Evolutionary conservation across 2,797 vertebrate genomes (phyloP), one percentile per base, ranked within the genome.

Genomic region (Malacoctenus gilli): DNA sequence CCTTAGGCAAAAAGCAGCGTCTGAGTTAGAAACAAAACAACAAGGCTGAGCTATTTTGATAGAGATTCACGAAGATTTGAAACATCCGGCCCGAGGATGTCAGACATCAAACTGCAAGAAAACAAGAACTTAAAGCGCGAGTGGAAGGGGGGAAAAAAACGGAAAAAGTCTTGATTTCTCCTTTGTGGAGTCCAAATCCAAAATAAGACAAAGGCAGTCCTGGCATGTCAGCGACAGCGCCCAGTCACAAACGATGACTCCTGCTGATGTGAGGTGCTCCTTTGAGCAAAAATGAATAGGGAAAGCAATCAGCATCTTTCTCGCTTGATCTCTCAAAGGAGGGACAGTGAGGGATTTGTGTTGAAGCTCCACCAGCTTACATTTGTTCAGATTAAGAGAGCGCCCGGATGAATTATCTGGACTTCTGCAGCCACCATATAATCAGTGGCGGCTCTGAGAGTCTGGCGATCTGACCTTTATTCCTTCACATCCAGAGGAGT

Each of bases 271-370:
- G 76, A 77, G 67, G 72, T 55, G 69, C 68, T 39, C 69, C 74
- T 87, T 87, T 83, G 74, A 76, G 56, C 69, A 54, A 82, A 83
- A 79, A 79, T 65, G 72, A 46, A 82, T 35, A 15, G 72, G 59
- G 49, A 83, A 83, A 77, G 74, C 75, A 85, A 82, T 89, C 85
- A 80, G 70, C 66, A 77, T 88, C 82, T 77, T 80, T 70, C 77
- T 40, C 69, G 70, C 79, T 89, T 84, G 84, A 83, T 90, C 84
- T 80, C 72, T 82, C 54, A 85, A 75, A 88, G 84, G 85, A 91
- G 55, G 80, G 82, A 82, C 77, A 79, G 70, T 73, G 68, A 62
- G 79, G 89, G 90, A 91, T 92, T 92, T 91, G 75, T 65, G 84
- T 52, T 47, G 75, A 83, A 82, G 68, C 80, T 52, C 58, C 54